A percentile compares a stretch with the other conserved stretches of the same genome.
Conservation (phyloP, 2,113 vertebrate genomes). For the Zosterops borbonicus region DNA sequence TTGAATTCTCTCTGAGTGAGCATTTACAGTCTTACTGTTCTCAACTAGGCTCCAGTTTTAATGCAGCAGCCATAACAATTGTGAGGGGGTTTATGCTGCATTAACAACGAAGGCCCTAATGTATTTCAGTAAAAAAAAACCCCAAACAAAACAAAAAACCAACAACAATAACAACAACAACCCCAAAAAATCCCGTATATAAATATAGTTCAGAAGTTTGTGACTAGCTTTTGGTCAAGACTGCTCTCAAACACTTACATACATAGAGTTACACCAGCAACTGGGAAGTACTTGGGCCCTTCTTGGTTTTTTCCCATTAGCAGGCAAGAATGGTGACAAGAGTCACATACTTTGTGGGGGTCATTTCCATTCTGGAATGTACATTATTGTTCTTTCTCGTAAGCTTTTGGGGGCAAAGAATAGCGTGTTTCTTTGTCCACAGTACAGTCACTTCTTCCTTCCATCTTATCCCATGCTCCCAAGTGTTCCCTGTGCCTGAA, state of each 20-base stretch:
- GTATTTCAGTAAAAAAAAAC: background rate
- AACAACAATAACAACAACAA: too few species aligned
- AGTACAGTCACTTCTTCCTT: background rate
- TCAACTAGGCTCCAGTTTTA: background rate
- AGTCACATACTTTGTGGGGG: background rate
- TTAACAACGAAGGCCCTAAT: background rate
- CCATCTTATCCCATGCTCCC: background rate
- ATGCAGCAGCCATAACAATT: background rate
- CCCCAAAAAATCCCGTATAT: background rate
- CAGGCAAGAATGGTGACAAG: background rate
- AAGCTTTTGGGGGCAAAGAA: background rate
- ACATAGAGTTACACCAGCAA: background rate
- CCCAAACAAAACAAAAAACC: too few species aligned
- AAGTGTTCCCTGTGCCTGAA: background rate
- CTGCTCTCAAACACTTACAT: background rate
- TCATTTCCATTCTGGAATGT: background rate
- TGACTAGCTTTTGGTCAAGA: background rate
- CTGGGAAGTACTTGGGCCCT: background rate
- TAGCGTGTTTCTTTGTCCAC: rapidly evolving
- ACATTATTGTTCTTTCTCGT: background rate
- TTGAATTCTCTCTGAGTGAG: background rate
- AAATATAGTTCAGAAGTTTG: background rate
- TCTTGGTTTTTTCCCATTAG: background rate
- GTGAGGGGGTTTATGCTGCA: rapidly evolving
- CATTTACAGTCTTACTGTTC: background rate